These are phyloP conservation scores for Sarcophaga rosellei DNA, from an alignment of 2,888 invertebrate species.

Conservation along the genomic window DNA sequence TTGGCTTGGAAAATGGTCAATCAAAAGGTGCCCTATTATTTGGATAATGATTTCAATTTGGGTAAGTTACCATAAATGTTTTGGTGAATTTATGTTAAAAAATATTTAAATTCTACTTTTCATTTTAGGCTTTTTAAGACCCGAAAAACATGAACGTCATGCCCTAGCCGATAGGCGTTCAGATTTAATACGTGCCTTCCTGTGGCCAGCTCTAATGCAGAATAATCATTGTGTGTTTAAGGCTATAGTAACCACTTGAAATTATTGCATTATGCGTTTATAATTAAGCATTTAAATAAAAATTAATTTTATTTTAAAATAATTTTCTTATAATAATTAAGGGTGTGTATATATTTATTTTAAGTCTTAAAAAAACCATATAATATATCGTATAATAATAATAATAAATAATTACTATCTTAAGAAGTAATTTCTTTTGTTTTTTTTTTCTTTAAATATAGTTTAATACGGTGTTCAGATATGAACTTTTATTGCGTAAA, in stretches of 20 bases:
- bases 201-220: constrained; percentile 93
- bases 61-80: constrained; percentile 78
- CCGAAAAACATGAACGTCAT: constrained; percentile 90
- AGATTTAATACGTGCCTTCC: constrained; percentile 89
- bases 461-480: background rate
- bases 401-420: too few species aligned
- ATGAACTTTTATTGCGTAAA: too few species aligned
- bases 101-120: background rate
- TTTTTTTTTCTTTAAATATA: background rate
- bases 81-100: background rate
- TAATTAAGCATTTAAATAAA: background rate
- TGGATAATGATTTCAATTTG: constrained; percentile 87
- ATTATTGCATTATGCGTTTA: background rate
- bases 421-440: too few species aligned
- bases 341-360: constrained; percentile 59
- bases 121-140: constrained; percentile 84
- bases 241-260: constrained; percentile 91
- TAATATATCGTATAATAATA: too few species aligned
- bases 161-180: constrained; percentile 88
- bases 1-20: constrained; percentile 94
- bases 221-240: constrained; percentile 90
- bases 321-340: background rate
- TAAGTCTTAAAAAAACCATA: constrained; percentile 43
- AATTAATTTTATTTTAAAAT: constrained; percentile 25
- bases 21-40: constrained; percentile 86